Percentiles rank a stretch among this genome's conserved stretches.
Evolutionary conservation across 2,888 invertebrate genomes (phyloP).

Genomic region (Caenorhabditis sinica): DNA sequence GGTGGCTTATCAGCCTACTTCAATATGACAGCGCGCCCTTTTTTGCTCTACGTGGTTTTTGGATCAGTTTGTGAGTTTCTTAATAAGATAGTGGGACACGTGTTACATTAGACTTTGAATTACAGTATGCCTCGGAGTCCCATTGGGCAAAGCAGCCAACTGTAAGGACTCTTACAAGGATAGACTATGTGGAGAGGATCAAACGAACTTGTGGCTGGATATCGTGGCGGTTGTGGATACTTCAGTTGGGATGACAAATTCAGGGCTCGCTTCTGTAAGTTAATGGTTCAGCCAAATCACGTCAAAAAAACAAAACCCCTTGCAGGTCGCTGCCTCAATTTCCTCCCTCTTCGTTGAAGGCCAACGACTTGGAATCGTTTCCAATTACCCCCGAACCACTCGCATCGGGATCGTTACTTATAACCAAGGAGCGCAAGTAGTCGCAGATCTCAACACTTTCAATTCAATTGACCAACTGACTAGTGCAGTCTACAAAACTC

Average conservation of each 20-base stretch:
- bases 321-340: conserved; percentile 29
- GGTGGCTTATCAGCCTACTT: conserved; percentile 2
- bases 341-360: conserved; percentile 18
- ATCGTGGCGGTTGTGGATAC: conserved; percentile 55
- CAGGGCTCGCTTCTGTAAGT: conserved; percentile 23
- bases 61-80: conserved; percentile 6
- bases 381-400: conserved; percentile 27
- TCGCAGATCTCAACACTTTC: conserved; percentile 33
- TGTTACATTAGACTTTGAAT: neutral
- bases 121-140: conserved; percentile 14
- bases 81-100: neutral
- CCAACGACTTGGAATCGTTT: conserved; percentile 13
- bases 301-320: neutral
- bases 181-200: conserved; percentile 38
- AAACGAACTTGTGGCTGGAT: conserved; percentile 52
- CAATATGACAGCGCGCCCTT: neutral
- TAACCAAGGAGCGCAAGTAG: conserved; percentile 7
- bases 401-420: conserved; percentile 56
- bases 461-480: conserved; percentile 28
- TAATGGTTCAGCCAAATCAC: too few species aligned
- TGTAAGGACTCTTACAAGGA: conserved; percentile 26
- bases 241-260: conserved; percentile 50
- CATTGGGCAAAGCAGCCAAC: conserved; percentile 9
- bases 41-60: neutral
- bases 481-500: neutral